Evolutionary conservation across 2,113 vertebrate species (phyloP), one percentile per base, ranked within the genome.

Genomic region (Myocastor coypus): DNA sequence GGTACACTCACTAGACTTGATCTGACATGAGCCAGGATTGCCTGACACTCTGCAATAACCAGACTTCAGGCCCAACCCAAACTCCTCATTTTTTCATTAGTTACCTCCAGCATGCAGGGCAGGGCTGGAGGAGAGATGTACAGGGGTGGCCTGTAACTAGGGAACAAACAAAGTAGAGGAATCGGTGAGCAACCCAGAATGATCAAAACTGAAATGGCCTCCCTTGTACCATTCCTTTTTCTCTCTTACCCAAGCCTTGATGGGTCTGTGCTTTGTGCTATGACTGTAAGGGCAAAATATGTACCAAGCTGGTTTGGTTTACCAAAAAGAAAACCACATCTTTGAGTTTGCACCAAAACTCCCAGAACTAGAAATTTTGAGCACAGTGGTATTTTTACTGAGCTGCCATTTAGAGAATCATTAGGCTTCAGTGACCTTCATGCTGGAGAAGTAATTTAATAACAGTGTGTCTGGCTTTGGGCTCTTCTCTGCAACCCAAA

Each of bases 391-490:
- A 50, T 96, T 94, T 93, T 75, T 81, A 84, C 57, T 61, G 52
- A 92, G 64, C 10, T 85, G 81, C 37, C 75, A 82, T 34, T 97
- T 94, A 94, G 75, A 87, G 24, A 94, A 85, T 87, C 84, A 92
- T 91, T 87, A 95, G 95, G 57, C 69, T 82, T 7, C 68, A 69
- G n/a, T 89, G 75, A 91, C 57, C 95, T 96, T 96, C 57, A 83
- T 81, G 77, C n/a, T 87, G 22, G 32, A 87, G 64, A 95, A 71
- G n/a, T 82, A 94, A 95, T 95, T 94, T 93, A 95, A 92, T 97
- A 89, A 87, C 3, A 86, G 16, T 66, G 4, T 92, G 71, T 81
- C 81, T 93, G 77, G 42, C 90, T 93, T 77, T 61, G 63, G 59
- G 84, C 81, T 77, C 13, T 59, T 94, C 81, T 81, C 81, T 87